phyloP scores from a whole-genome alignment of 2,797 vertebrate species.

The Phyllotis vaccarum region DNA sequence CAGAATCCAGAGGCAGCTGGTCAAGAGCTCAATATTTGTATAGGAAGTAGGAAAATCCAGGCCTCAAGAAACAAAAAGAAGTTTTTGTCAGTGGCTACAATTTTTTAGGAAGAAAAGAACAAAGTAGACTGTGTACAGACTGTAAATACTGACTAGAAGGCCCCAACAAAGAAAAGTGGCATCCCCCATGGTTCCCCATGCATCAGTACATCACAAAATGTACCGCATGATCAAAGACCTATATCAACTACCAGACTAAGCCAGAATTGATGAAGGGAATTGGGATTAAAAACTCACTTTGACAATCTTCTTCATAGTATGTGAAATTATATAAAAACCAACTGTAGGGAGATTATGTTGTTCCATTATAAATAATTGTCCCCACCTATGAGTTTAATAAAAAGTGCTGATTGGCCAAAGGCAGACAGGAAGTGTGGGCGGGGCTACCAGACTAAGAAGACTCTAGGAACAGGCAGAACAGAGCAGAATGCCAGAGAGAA shows the following conservation, averaged over 20 bases:
- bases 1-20: neutral
- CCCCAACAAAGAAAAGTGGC: neutral
- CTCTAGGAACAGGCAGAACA: too few species aligned
- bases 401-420: too few species aligned
- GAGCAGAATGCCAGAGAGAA: too few species aligned
- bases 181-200: too few species aligned
- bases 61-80: neutral
- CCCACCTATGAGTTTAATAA: too few species aligned
- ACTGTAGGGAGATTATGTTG: too few species aligned
- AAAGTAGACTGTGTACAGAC: neutral
- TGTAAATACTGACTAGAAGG: neutral
- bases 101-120: neutral
- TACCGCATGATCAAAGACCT: neutral
- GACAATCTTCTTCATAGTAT: neutral
- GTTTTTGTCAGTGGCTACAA: neutral
- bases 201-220: neutral
- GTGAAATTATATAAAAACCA: neutral
- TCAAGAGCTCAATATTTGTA: neutral
- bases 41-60: neutral
- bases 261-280: neutral
- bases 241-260: neutral
- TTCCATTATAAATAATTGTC: too few species aligned
- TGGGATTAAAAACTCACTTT: conserved; percentile 15
- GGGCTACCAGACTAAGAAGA: too few species aligned
- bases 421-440: too few species aligned